Evolutionary conservation across 23 tunicate genomes (phyloP).

Genomic region (Styela clava): DNA sequence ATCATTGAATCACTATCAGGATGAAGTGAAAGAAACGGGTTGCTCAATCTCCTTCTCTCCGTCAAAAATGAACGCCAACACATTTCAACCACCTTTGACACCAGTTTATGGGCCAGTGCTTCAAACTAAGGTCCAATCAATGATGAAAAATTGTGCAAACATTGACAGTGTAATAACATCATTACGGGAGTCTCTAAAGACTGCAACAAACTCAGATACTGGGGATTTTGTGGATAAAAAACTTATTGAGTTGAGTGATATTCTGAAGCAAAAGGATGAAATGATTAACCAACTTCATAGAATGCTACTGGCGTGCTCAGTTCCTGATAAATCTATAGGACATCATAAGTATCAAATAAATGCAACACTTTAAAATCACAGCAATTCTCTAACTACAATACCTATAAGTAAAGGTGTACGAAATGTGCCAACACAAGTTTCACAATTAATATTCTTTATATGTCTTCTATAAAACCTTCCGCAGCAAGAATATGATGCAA

Average conservation of each 20-base stretch:
- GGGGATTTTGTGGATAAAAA: background rate
- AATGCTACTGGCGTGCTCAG: background rate
- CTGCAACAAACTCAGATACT: background rate
- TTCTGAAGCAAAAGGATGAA: slow-evolving; percentile 9
- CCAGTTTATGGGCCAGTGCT: background rate
- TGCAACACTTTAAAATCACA: background rate
- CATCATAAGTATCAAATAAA: background rate
- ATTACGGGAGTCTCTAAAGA: background rate
- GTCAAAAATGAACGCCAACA: background rate
- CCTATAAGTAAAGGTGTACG: background rate
- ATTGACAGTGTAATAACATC: slow-evolving; percentile 2
- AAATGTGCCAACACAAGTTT: background rate
- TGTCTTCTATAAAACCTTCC: background rate
- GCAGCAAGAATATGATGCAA: background rate
- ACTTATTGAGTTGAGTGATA: background rate
- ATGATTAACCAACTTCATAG: slow-evolving; percentile 1
- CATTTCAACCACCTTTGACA: background rate
- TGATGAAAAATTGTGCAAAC: background rate
- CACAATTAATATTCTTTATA: too few relatives aligned
- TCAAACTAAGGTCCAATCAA: background rate
- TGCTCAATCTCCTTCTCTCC: background rate
- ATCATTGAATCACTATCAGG: background rate
- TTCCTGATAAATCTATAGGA: background rate
- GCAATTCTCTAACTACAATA: too few relatives aligned
- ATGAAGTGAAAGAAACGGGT: background rate